A percentile compares a stretch with the other conserved stretches of the same genome.
phyloP scores from a whole-genome alignment of 1,140 invertebrate genomes.

The Drosophila kepulauana region DNA sequence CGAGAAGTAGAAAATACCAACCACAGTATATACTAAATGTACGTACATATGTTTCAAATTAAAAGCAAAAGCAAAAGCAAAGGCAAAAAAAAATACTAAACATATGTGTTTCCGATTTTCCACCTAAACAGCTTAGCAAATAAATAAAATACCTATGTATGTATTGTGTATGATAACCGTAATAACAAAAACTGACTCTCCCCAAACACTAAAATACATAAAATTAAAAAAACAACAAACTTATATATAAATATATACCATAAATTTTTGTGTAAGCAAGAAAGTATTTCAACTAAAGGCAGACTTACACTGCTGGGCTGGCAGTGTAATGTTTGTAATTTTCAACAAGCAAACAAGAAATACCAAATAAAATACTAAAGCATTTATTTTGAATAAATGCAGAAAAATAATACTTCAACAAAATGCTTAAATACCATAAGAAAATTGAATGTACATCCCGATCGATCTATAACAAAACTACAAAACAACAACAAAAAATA shows the following conservation, averaged over 20 bases:
- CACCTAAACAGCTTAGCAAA: conserved; percentile 81
- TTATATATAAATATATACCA: neutral
- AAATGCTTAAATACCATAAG: conserved; percentile 43
- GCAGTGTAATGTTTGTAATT: conserved; percentile 34
- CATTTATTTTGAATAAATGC: conserved; percentile 66
- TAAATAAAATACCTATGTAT: conserved; percentile 23
- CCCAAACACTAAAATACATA: conserved; percentile 11
- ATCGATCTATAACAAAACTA: conserved; percentile 20
- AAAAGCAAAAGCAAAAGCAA: neutral
- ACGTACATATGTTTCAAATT: conserved; percentile 31
- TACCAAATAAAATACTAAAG: conserved; percentile 46
- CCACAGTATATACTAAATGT: conserved; percentile 36
- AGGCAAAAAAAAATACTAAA: conserved; percentile 36
- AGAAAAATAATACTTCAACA: conserved; percentile 13
- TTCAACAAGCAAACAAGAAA: conserved; percentile 22
- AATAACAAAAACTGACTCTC: conserved; percentile 36
- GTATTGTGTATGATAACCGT: conserved; percentile 31
- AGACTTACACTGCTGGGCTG: conserved; percentile 7
- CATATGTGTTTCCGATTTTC: conserved; percentile 81
- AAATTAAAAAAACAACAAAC: neutral
- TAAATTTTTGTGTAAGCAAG: conserved; percentile 11
- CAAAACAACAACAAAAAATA: conserved; percentile 15
- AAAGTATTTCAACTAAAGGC: conserved; percentile 5
- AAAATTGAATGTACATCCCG: conserved; percentile 34
- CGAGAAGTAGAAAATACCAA: conserved; percentile 31